Conservation (phyloP, 2,797 vertebrate genomes). For the Dicrostonyx torquatus region DNA sequence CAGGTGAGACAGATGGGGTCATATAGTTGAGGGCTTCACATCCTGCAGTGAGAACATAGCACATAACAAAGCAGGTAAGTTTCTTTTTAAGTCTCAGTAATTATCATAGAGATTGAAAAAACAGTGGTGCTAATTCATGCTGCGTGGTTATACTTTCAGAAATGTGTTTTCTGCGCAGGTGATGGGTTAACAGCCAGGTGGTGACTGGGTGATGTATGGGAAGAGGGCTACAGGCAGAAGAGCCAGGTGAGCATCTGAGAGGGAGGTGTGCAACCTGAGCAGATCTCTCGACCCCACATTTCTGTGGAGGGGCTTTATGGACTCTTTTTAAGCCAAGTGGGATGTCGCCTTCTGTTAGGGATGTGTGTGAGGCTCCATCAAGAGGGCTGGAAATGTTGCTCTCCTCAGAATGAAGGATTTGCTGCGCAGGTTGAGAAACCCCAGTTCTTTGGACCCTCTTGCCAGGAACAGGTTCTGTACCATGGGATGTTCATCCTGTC, state of each 20-base stretch:
- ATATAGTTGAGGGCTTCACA: not conserved
- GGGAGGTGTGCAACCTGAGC: not conserved
- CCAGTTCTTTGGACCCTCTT: not conserved
- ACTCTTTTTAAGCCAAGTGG: not conserved
- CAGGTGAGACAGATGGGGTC: not conserved
- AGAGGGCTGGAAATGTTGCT: not conserved
- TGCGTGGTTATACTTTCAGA: not conserved
- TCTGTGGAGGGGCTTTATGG: not conserved
- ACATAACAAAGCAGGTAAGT: not conserved
- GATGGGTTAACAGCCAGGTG: not conserved
- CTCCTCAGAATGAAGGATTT: not conserved
- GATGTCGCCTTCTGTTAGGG: not conserved
- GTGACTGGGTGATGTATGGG: not conserved
- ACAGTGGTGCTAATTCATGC: not conserved
- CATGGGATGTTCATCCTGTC: not conserved
- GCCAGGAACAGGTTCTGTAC: not conserved
- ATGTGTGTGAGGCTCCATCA: not conserved
- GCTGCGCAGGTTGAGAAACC: not conserved
- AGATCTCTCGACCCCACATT: not conserved
- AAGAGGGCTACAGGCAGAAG: rapidly evolving
- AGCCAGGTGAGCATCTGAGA: not conserved
- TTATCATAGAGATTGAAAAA: not conserved
- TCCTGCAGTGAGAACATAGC: not conserved
- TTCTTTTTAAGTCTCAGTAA: not conserved
- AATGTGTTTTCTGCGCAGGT: not conserved